Base-by-base conservation (phyloP, 2,797 vertebrate species). In the Falco novaeseelandiae region DNA sequence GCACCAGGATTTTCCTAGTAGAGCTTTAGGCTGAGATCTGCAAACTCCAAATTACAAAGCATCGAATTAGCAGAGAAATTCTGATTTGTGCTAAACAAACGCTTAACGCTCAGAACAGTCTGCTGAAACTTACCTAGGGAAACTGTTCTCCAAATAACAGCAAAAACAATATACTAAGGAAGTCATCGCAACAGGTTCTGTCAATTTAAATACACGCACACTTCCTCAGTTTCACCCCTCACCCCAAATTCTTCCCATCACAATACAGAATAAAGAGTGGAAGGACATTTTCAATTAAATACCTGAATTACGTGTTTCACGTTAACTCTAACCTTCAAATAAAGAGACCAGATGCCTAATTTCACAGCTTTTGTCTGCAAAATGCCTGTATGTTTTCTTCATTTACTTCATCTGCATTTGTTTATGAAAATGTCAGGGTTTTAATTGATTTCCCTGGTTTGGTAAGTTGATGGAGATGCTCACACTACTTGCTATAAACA, bases 1-100 rank as follows among this genome's bases (percentile, higher is more conserved):
- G 58, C 72, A 8, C 19, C 2, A 20, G 11, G 3, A 6, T 15
- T 23, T 1, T 25, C 59, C 51, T 2, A 3, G 4, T 0, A 14
- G 40, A 86, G 52, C 23, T 82, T 16, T 10, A 5, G 0, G 0
- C 5, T 16, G 38, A 74, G 34, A 62, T 29, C 57, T 71, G 26
- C 51, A 58, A 83, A 12, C 51, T 34, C 26, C 22, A 59, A 42
- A 36, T 38, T 36, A n/a, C 1, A 8, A 62, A 74, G 25, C 8
- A 8, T 32, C 58, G n/a, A 4, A 48, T 61, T 52, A 48, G 26
- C 62, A 70, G 14, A 59, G 36, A 25, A 71, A 30, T 79, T 44
- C 10, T 38, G 26, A 65, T 32, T 44, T 11, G 16, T 59, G 11
- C 34, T 42, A 34, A 2, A 67, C 10, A 70, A 82, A 72, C 54